Conservation (phyloP, 2,113 vertebrate genomes). For the Aspidoscelis tigris region DNA sequence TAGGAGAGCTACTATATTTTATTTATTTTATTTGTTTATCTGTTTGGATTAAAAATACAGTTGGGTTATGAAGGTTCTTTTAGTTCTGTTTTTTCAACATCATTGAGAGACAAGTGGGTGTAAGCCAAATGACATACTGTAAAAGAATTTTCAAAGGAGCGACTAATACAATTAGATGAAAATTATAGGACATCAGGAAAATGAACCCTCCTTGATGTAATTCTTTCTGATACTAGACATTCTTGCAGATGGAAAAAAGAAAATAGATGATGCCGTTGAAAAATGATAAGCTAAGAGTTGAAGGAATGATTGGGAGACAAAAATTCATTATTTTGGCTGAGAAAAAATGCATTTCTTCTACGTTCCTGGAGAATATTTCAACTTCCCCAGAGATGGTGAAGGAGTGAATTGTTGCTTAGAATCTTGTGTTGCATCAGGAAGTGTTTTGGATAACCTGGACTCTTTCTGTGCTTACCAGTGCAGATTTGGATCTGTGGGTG, state of each 20-base stretch:
- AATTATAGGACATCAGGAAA: background rate
- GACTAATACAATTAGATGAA: background rate
- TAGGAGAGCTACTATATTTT: background rate
- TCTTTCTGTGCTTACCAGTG: no score
- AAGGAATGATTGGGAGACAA: background rate
- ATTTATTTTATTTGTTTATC: background rate
- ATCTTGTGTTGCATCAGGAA: accelerated
- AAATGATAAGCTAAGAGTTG: background rate
- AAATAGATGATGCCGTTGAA: constrained; percentile 6
- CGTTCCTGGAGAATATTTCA: constrained; percentile 42
- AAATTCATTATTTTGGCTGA: constrained; percentile 19
- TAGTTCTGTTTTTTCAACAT: accelerated
- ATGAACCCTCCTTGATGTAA: constrained; percentile 1
- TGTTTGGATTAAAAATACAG: background rate
- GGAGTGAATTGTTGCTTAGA: constrained; percentile 19
- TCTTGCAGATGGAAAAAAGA: background rate
- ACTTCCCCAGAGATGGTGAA: constrained; percentile 27
- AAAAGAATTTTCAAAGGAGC: background rate
- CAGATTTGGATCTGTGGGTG: no score
- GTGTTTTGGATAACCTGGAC: no score
- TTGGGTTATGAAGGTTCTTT: background rate
- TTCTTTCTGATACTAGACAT: background rate
- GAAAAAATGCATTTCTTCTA: background rate
- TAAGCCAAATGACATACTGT: background rate
- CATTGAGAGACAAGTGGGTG: background rate